A percentile compares a stretch with the other conserved stretches of the same genome.
Evolutionary conservation across 2,113 vertebrate species (phyloP).

Genomic region (Clupea harengus): DNA sequence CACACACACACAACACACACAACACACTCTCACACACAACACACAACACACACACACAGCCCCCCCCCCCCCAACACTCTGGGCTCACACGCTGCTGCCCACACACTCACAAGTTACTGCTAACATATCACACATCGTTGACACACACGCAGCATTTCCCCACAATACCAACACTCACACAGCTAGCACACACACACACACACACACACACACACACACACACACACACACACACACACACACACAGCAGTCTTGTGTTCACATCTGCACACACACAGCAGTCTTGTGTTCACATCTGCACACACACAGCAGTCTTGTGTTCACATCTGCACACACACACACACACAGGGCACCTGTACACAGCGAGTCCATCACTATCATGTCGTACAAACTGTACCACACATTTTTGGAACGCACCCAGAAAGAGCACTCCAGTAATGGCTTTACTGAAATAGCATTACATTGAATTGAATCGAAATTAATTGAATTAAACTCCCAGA

Average conservation of each 20-base stretch:
- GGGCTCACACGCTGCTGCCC: background rate
- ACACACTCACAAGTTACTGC: background rate
- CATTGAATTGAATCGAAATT: background rate
- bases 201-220: background rate
- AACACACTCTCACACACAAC: too few species aligned
- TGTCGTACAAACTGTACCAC: too few species aligned
- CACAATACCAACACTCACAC: background rate
- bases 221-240: background rate
- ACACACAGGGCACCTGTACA: background rate
- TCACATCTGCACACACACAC: background rate
- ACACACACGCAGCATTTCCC: background rate
- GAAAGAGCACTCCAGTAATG: background rate
- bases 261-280: background rate
- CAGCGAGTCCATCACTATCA: background rate
- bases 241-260: background rate
- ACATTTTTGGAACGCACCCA: background rate
- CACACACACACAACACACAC: background rate
- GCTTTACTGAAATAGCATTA: background rate
- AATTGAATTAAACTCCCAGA: background rate
- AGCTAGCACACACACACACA: background rate
- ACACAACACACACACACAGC: background rate
- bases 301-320: too few species aligned
- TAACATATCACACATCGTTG: background rate
- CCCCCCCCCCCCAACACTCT: background rate
- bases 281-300: too few species aligned